These are phyloP conservation scores for Dendropsophus ebraccatus DNA, from an alignment of 2,113 vertebrate genomes.

Conservation along the genomic window DNA sequence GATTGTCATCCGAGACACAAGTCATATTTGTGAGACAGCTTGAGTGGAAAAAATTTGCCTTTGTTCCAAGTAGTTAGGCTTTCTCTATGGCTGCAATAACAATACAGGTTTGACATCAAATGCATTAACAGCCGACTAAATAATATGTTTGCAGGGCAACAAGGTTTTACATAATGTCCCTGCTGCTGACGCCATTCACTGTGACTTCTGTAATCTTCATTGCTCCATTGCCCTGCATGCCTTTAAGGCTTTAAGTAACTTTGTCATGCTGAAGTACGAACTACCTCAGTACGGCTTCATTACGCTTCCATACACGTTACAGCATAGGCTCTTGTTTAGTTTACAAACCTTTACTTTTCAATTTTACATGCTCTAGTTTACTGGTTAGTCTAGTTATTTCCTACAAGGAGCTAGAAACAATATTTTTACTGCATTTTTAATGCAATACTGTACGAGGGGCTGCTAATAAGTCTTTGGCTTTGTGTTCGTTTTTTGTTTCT, in stretches of 20 bases:
- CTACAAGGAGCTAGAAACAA: too few species aligned
- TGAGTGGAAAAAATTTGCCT: not conserved
- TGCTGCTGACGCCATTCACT: not conserved
- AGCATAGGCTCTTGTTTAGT: not conserved
- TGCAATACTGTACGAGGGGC: too few species aligned
- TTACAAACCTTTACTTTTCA: not conserved
- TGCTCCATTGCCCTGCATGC: not conserved
- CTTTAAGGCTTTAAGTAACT: slow-evolving; percentile 35
- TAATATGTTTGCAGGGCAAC: not conserved
- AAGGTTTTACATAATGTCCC: not conserved
- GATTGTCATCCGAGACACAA: too few species aligned
- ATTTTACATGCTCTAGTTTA: too few species aligned
- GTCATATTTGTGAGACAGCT: too few species aligned
- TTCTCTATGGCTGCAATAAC: not conserved
- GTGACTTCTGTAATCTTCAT: not conserved
- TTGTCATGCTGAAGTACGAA: not conserved
- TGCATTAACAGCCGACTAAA: not conserved
- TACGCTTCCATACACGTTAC: slow-evolving; percentile 19
- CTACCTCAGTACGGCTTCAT: not conserved
- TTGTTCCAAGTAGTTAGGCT: not conserved
- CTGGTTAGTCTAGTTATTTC: too few species aligned
- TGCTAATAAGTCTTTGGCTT: too few species aligned
- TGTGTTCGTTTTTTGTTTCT: too few species aligned
- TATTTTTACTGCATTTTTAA: too few species aligned
- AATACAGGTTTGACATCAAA: not conserved